A percentile compares a stretch with the other conserved stretches of the same genome.
Evolutionary conservation across 2,797 vertebrate species (phyloP).

Genomic region (Odontamblyopus lacepedii): DNA sequence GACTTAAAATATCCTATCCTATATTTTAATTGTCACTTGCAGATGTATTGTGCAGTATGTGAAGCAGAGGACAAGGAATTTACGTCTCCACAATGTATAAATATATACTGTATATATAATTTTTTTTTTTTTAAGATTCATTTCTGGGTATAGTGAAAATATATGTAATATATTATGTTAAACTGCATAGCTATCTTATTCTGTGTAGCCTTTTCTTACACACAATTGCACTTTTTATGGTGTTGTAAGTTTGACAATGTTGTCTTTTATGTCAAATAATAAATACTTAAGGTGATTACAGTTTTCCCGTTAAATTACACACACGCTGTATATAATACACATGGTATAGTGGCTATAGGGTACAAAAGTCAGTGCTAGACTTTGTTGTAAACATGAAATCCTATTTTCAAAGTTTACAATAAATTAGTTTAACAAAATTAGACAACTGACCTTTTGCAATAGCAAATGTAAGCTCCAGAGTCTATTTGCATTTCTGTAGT

Average conservation of each 20-base stretch:
- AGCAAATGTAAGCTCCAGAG: background rate
- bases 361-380: too few relatives aligned
- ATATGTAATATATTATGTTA: background rate
- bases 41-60: background rate
- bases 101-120: background rate
- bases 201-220: background rate
- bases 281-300: slow-evolving; percentile 8
- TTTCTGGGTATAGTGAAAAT: background rate
- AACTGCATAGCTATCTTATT: background rate
- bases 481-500: background rate
- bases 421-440: background rate
- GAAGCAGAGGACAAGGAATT: background rate
- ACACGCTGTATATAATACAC: background rate
- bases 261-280: slow-evolving; percentile 7
- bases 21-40: background rate
- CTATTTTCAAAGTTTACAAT: background rate
- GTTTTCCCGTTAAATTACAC: background rate
- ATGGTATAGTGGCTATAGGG: too few relatives aligned
- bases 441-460: background rate
- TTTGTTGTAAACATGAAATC: too few relatives aligned
- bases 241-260: background rate
- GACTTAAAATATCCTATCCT: background rate
- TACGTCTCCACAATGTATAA: background rate
- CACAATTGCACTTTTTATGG: background rate
- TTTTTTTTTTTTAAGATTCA: slow-evolving; percentile 1